Evolutionary conservation across 2,797 vertebrate genomes (phyloP).

Genomic region (Nannoperca australis): DNA sequence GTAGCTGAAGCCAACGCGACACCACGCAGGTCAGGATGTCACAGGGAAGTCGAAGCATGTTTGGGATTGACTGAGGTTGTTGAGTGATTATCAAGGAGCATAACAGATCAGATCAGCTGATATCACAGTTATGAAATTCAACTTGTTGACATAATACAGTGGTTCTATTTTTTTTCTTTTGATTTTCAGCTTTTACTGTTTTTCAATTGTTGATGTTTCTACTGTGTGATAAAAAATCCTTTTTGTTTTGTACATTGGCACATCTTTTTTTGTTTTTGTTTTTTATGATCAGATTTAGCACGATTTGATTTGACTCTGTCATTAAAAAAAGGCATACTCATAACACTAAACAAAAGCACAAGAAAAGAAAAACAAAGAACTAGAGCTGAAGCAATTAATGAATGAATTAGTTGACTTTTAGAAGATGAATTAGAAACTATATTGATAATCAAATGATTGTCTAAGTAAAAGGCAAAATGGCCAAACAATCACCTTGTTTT

Average conservation of each 20-base stretch:
- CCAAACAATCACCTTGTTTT: neutral
- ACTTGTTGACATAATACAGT: neutral
- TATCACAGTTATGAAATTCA: neutral
- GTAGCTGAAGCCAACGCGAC: neutral
- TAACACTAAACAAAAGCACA: neutral
- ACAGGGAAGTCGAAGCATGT: neutral
- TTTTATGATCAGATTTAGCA: neutral
- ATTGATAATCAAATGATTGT: neutral
- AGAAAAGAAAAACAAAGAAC: neutral
- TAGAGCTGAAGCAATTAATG: neutral
- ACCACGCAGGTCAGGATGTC: neutral
- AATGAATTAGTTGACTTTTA: neutral
- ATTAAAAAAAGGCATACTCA: neutral
- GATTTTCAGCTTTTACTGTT: neutral
- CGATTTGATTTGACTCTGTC: neutral
- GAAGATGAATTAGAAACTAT: neutral
- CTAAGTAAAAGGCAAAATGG: neutral
- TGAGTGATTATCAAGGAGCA: neutral
- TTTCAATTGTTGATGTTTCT: neutral
- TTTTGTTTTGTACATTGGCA: neutral
- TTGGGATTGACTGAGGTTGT: neutral
- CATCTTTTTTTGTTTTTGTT: neutral
- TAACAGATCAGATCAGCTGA: slow-evolving; percentile 11
- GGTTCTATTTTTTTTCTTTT: no score
- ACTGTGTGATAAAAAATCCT: no score